Conservation (phyloP, 2,888 invertebrate species). For the Agonopterix arenella region DNA sequence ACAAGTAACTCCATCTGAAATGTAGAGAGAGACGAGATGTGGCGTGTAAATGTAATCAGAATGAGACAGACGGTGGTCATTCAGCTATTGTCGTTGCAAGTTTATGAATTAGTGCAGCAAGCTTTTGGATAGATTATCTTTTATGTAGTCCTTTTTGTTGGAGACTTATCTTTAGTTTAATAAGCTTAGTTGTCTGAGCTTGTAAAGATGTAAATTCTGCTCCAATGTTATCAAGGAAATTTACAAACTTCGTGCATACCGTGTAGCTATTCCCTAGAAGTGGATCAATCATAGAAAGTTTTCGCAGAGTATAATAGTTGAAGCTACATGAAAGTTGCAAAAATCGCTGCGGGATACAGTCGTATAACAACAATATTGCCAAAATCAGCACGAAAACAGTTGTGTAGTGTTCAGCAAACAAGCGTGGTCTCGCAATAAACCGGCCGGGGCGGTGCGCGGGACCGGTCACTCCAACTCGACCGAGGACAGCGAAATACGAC, state of each 20-base stretch:
- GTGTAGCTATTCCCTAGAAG: no score
- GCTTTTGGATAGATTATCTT: no score
- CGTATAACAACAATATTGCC: slow-evolving; percentile 45
- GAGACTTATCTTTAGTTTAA: no score
- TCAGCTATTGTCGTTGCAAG: no score
- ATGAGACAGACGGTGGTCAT: slow-evolving; percentile 24
- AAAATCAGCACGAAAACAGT: slow-evolving; percentile 52
- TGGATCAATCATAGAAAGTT: no score
- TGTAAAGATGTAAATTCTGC: no score
- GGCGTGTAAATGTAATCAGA: slow-evolving; percentile 25
- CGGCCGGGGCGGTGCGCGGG: slow-evolving; percentile 16
- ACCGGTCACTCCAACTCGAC: slow-evolving; percentile 37
- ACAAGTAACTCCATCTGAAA: slow-evolving; percentile 12
- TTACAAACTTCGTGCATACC: no score
- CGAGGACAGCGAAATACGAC: slow-evolving; percentile 42
- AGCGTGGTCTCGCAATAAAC: slow-evolving; percentile 54
- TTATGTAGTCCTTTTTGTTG: no score
- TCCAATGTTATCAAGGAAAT: no score
- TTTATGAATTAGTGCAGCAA: no score
- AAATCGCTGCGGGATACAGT: slow-evolving; percentile 2
- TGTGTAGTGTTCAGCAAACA: slow-evolving; percentile 63
- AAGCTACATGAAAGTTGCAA: slow-evolving; percentile 3
- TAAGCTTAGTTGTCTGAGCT: no score
- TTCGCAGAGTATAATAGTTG: neutral
- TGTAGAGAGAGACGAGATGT: slow-evolving; percentile 33